Base-by-base conservation (phyloP, 2,113 vertebrate genomes). In the Aythya baeri region DNA sequence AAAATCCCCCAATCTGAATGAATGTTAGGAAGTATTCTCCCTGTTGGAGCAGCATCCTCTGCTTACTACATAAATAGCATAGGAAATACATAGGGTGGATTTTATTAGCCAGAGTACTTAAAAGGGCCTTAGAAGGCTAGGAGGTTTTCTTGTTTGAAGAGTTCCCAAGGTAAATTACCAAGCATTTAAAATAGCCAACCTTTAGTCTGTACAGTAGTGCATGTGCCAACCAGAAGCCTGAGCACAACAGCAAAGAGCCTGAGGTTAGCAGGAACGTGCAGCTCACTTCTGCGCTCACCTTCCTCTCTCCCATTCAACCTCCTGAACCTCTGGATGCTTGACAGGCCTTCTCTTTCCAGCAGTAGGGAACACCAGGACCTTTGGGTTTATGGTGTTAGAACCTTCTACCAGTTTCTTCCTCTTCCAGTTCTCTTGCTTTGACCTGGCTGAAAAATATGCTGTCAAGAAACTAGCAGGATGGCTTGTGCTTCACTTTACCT, bases 311-410 rank as follows among this genome's bases (percentile, higher is more conserved):
- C 7, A 5, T 5, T 17, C 46, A 18, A 34, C 20, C 62, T 41
- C n/a, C 7, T 52, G 16, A 17, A 27, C 27, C 34, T 22, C 2
- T 3, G 25, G 15, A 25, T 23, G 3, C 41, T 3, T 1, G 29
- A 55, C n/a, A 41, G 38, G 5, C 31, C 44, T 44, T 32, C 46
- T 36, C 74, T 83, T 29, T 55, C 55, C 63, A 8, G 3, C 34
- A 26, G 50, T 32, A 68, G 27, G 62, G 29, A 58, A 9, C 13
- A 0, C 58, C 32, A 4, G 0, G 0, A 7, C 7, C 2, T 41
- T 26, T 55, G 82, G 11, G 38, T 2, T 75, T 86, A 41, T 43
- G 5, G 15, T 31, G 5, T 23, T 65, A 57, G 32, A 54, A 84
- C 17, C 59, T 80, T 77, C 55, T 77, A 12, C 67, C 36, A 23